phyloP scores from a whole-genome alignment of 2,888 invertebrate species.

The Gibbula magus region DNA sequence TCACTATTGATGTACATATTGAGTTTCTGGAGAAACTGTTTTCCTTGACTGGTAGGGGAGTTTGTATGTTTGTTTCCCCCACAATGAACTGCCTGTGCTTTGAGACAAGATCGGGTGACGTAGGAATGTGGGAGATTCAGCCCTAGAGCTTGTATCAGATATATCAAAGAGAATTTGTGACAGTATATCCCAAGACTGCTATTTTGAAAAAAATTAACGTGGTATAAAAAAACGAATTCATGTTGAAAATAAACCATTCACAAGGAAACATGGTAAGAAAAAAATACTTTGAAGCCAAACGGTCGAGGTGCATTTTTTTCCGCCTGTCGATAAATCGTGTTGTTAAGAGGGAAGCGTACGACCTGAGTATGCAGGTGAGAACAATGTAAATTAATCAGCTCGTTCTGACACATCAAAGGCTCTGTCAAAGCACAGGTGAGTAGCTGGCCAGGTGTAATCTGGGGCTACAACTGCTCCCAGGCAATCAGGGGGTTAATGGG shows the following conservation, averaged over 20 bases:
- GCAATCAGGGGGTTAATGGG: no score
- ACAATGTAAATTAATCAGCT: constrained; percentile 19
- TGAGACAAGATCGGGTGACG: no score
- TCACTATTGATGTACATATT: no score
- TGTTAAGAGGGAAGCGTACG: not conserved
- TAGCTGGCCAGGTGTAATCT: not conserved
- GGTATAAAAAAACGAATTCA: not conserved
- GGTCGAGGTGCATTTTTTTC: not conserved
- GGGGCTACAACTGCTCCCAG: no score
- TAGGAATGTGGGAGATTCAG: not conserved
- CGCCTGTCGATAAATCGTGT: constrained; percentile 3
- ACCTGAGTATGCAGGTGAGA: constrained; percentile 8
- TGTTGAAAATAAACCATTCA: no score
- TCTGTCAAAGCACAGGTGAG: not conserved
- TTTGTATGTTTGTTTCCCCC: no score
- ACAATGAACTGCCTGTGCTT: no score
- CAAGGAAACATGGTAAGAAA: not conserved
- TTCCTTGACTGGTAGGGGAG: no score
- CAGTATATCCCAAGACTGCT: not conserved
- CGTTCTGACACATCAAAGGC: not conserved
- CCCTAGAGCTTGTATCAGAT: not conserved
- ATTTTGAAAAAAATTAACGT: not conserved
- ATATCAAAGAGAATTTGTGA: constrained; percentile 10
- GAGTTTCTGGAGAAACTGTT: no score
- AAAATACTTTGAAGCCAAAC: not conserved